Conservation (phyloP, 2,797 vertebrate genomes). For the Columba guinea region DNA sequence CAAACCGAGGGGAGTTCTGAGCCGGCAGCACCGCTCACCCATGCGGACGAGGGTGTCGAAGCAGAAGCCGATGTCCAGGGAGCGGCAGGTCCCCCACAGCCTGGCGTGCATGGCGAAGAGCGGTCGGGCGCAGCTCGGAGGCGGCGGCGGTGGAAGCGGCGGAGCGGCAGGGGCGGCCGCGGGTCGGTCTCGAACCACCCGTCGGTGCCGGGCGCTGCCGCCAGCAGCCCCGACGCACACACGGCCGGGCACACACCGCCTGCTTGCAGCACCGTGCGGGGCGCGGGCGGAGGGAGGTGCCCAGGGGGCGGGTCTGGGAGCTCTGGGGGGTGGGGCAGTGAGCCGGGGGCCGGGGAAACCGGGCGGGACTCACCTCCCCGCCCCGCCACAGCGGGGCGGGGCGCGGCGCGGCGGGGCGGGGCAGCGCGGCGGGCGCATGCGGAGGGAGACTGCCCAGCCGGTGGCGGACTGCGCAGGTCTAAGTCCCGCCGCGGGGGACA, state of each 20-base stretch:
- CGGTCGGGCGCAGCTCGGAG: conserved; percentile 83
- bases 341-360: too few species aligned
- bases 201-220: conserved; percentile 85
- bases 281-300: not conserved
- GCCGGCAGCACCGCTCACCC: not conserved
- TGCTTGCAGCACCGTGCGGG: too few species aligned
- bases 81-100: conserved; percentile 89
- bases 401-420: not conserved
- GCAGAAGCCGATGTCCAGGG: conserved; percentile 82
- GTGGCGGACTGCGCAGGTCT: not conserved
- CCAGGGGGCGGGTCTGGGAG: not conserved
- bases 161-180: conserved; percentile 75
- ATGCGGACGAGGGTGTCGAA: conserved; percentile 79
- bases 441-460: accelerated
- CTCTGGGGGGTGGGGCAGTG: too few species aligned
- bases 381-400: not conserved
- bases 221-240: conserved; percentile 25
- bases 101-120: conserved; percentile 86
- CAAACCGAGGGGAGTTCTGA: accelerated
- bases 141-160: conserved; percentile 66
- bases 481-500: not conserved
- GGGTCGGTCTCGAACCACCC: conserved; percentile 90
- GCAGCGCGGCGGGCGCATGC: not conserved
- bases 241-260: too few species aligned
- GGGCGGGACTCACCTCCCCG: conserved; percentile 67